Base-by-base conservation (phyloP, 2,113 vertebrate species). In the Limnothrissa miodon region DNA sequence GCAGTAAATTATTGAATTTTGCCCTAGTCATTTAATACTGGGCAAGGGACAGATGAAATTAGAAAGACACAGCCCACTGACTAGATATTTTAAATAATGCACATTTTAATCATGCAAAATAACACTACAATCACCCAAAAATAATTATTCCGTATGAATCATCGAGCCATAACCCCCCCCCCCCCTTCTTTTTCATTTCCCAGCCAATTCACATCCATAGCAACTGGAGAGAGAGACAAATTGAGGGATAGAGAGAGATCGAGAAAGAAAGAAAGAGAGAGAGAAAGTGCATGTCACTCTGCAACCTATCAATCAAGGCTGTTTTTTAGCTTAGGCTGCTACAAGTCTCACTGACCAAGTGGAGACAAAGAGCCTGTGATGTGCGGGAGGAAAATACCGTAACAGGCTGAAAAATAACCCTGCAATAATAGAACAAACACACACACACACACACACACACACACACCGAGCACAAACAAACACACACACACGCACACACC, bases 41-140 rank as follows among this genome's bases (percentile, higher is more conserved):
- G 36, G 66, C 66, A 33, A 39, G 29, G 25, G 66, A 74, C 66
- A 74, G 66, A 74, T 74, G 11, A 74, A 74, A 74, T 74, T 74
- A 74, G 25, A 33, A 74, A 36, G 29, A 13, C 66, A 74, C 29
- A 33, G 33, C 66, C 33, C 66, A 74, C 66, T 74, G 66, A 74
- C 66, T 74, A 74, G 66, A 74, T 74, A 36, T 33, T 74, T 74
- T 74, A 74, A 74, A 74, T 74, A 74, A 74, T 74, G 66, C 66
- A 74, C 66, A 33, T 74, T 74, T 74, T 74, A 74, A 74, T 74
- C 66, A 74, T 74, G 66, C 66, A 74, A 74, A n/a, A 74, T 74
- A 74, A 74, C 66, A 74, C 15, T 74, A 74, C 66, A 74, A 74
- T 74, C 33, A 21, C 29, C 33, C 10, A 0, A 36, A n/a, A 74